These are phyloP conservation scores for Syrrhaptes paradoxus DNA, from an alignment of 2,113 vertebrate species.

Conservation along the genomic window DNA sequence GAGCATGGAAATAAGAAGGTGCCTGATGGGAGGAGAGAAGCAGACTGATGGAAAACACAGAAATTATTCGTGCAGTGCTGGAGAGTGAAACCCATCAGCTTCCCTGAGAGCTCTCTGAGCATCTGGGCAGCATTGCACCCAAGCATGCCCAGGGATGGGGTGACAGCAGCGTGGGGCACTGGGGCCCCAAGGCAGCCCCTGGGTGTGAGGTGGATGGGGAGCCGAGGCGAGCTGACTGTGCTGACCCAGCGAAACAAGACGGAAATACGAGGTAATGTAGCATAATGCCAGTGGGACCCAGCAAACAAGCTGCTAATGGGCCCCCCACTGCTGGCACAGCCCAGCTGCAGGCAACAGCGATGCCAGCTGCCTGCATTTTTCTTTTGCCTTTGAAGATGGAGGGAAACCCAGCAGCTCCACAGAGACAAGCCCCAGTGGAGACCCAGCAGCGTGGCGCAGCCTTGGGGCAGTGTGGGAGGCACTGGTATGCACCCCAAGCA, in stretches of 20 bases:
- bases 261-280: not conserved
- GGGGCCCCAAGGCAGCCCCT: not conserved
- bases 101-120: not conserved
- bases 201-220: not conserved
- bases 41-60: not conserved
- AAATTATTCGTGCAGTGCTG: accelerated
- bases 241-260: not conserved
- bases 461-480: not conserved
- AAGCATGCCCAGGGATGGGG: not conserved
- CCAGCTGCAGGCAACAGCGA: accelerated
- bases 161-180: accelerated
- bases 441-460: not conserved
- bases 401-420: not conserved
- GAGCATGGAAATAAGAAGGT: accelerated
- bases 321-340: not conserved
- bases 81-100: not conserved
- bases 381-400: not conserved
- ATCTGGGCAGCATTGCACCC: not conserved
- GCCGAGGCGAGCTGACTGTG: not conserved
- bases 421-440: not conserved
- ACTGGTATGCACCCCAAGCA: accelerated
- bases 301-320: conserved; percentile 18
- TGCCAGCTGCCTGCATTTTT: not conserved
- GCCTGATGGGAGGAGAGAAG: not conserved
- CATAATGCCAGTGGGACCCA: not conserved